Evolutionary conservation across 2,888 invertebrate species (phyloP).

Genomic region (Lordiphosa andalusiaca): DNA sequence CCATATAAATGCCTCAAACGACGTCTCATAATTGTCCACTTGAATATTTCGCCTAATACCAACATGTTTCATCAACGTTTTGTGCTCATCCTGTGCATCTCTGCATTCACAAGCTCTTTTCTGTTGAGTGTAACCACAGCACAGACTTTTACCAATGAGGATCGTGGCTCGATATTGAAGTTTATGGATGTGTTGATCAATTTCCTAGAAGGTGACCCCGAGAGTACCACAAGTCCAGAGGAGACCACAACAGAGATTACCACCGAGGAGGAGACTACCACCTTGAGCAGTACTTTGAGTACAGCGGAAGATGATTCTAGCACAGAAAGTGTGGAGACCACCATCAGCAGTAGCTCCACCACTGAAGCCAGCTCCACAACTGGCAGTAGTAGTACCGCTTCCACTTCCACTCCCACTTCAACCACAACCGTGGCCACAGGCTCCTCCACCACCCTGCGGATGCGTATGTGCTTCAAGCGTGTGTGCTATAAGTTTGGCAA

Average conservation of each 20-base stretch:
- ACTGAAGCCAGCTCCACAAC: neutral
- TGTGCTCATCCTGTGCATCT: constrained; percentile 18
- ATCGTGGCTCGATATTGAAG: constrained; percentile 50
- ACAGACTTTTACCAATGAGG: constrained; percentile 48
- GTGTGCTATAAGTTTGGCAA: constrained; percentile 56
- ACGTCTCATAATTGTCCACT: constrained; percentile 34
- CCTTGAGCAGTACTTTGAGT: neutral
- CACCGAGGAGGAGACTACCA: constrained; percentile 30
- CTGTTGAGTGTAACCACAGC: constrained; percentile 23
- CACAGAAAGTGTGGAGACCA: constrained; percentile 6
- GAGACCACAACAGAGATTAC: constrained; percentile 1
- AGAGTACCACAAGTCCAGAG: too few relatives aligned
- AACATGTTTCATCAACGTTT: constrained; percentile 43
- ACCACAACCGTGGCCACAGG: neutral
- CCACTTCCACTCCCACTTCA: neutral
- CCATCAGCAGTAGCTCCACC: neutral
- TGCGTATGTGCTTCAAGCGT: constrained; percentile 58
- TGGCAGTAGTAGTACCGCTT: neutral
- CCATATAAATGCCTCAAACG: constrained; percentile 49
- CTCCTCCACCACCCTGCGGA: constrained; percentile 11
- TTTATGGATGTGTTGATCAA: constrained; percentile 50
- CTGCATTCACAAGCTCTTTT: constrained; percentile 1
- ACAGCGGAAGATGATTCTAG: constrained; percentile 10
- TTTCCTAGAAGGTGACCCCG: constrained; percentile 48
- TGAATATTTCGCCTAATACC: constrained; percentile 29